These are phyloP conservation scores for Procambarus clarkii DNA, from an alignment of 1,140 invertebrate genomes.

Conservation along the genomic window DNA sequence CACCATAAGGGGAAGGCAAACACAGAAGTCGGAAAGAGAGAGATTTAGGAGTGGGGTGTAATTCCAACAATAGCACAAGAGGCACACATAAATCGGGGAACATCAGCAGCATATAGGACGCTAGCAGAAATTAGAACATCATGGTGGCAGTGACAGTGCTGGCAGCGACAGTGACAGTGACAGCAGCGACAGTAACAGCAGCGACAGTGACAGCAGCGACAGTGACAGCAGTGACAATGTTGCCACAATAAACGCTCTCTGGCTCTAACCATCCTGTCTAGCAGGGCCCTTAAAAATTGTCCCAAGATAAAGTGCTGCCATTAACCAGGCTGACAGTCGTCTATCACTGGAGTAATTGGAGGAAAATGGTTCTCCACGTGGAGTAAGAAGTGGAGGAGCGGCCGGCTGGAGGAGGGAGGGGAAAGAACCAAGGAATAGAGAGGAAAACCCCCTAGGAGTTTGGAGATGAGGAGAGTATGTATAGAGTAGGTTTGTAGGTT, in stretches of 20 bases:
- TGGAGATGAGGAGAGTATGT: not conserved
- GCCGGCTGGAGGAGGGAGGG: not conserved
- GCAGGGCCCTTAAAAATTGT: too few relatives aligned
- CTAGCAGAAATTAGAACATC: too few relatives aligned
- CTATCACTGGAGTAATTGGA: slow-evolving; percentile 19
- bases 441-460: not conserved
- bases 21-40: too few relatives aligned
- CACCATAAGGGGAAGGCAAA: too few relatives aligned
- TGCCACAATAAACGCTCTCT: not conserved
- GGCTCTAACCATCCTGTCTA: too few relatives aligned
- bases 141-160: not conserved
- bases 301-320: too few relatives aligned
- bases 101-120: too few relatives aligned
- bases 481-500: too few relatives aligned
- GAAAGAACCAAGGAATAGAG: not conserved
- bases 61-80: too few relatives aligned
- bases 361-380: slow-evolving; percentile 31
- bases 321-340: too few relatives aligned
- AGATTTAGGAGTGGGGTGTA: too few relatives aligned
- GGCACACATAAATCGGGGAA: too few relatives aligned
- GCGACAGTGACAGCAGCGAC: not conserved
- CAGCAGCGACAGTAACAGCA: not conserved
- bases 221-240: not conserved
- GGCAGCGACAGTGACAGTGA: not conserved
- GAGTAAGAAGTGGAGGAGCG: slow-evolving; percentile 17